These are phyloP conservation scores for Brachionus sp. DNA, from an alignment of 1,140 invertebrate genomes.

Conservation along the genomic window DNA sequence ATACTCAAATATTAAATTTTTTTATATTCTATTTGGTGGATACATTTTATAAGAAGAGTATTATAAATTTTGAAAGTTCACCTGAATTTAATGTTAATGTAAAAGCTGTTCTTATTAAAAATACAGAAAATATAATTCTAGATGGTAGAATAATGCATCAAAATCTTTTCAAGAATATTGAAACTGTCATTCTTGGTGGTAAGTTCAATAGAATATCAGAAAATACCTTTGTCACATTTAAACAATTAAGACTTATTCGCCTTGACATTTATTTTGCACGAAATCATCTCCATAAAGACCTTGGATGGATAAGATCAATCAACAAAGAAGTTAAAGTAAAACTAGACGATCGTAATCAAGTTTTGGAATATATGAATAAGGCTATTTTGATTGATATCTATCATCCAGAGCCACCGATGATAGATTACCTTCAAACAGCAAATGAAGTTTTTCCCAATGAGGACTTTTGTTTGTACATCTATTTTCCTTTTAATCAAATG, in stretches of 20 bases:
- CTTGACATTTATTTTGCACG: background rate
- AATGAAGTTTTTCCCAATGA: too few species aligned
- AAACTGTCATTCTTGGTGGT: background rate
- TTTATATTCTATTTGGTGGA: background rate
- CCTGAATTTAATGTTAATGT: background rate
- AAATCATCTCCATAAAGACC: too few species aligned
- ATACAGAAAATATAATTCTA: background rate
- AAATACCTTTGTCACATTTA: background rate
- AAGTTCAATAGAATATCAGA: background rate
- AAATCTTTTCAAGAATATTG: background rate
- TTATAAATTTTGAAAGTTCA: background rate
- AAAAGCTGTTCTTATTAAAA: background rate
- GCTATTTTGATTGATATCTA: too few species aligned
- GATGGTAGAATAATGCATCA: background rate
- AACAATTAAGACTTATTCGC: background rate
- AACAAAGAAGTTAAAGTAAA: too few species aligned
- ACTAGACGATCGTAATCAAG: too few species aligned
- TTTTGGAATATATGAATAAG: too few species aligned
- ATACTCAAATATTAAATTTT: background rate
- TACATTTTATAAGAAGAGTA: conserved; percentile 9
- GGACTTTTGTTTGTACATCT: too few species aligned
- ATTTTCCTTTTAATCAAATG: too few species aligned
- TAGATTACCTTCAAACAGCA: too few species aligned
- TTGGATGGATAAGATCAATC: too few species aligned
- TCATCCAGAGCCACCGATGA: too few species aligned